Evolutionary conservation across 1,140 invertebrate species (phyloP), one percentile per base, ranked within the genome.

Genomic region (Atopsyche davidsoni): DNA sequence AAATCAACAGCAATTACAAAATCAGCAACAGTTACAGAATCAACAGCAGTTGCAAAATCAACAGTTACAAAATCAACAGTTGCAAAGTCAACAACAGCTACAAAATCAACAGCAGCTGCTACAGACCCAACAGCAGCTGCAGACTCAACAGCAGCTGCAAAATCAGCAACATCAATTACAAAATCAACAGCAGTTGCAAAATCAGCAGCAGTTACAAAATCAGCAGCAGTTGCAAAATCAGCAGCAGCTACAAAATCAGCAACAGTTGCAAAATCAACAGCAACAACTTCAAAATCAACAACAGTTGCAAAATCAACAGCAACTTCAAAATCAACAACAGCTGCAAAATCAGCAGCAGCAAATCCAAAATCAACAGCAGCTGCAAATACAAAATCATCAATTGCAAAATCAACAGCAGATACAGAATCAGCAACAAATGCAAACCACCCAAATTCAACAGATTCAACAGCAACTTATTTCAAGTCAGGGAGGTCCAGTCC

Each of bases 391-490:
- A 32, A 61, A 62, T 13, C 60, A 62, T 19, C 55, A 60, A 9
- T 64, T 64, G 23, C 63, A 64, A 32, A 58, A 60, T n/a, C 60
- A 61, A 44, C 68, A 67, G 28, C 64, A 69, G 19, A n/a, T n/a
- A n/a, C 62, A 64, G 3, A 61, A 65, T 51, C 60, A 63, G 2
- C 64, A 70, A 41, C 67, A 71, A 18, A 44, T 21, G 9, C 39
- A 41, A 41, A 19, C 18, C 11, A 19, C 28, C 60, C 61, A 60
- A 24, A 45, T 53, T 31, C 55, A 56, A 19, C 55, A 58, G 16
- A 47, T 51, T 9, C 59, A 58, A 32, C 53, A 59, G 18, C 55
- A 59, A 16, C 32, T 44, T 23, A 36, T 50, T 13, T 49, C 45
- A 14, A 51, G 43, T 49, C 51, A 43, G 25, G 38, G 35, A 18